Conservation (phyloP, 2,888 invertebrate species). For the Ariolimax columbianus region DNA sequence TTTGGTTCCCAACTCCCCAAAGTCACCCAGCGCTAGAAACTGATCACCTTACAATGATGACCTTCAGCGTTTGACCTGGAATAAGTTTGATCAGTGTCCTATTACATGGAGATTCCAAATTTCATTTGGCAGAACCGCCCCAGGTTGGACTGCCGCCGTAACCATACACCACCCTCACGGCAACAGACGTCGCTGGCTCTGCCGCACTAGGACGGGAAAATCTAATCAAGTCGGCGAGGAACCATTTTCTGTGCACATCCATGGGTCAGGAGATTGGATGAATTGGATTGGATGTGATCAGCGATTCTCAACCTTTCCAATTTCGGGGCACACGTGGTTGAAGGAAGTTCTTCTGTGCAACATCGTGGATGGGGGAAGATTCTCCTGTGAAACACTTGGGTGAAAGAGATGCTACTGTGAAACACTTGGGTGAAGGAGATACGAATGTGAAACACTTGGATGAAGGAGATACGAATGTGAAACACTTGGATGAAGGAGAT, state of each 20-base stretch:
- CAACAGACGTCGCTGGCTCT: conserved; percentile 27
- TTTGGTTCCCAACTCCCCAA: not conserved
- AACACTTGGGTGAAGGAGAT: too few species aligned
- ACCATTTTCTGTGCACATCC: conserved; percentile 10
- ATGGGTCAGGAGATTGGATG: not conserved
- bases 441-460: too few species aligned
- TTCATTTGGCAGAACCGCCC: conserved; percentile 35
- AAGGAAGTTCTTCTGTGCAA: too few species aligned
- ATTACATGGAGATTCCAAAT: conserved; percentile 29
- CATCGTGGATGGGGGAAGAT: too few species aligned
- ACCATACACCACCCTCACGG: conserved; percentile 23
- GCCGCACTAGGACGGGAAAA: not conserved
- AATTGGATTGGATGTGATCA: not conserved
- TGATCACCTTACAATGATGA: conserved; percentile 23
- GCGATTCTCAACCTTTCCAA: too few species aligned
- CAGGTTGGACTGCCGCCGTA: conserved; percentile 1
- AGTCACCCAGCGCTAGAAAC: conserved; percentile 14
- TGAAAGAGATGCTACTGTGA: too few species aligned
- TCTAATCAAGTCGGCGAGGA: conserved; percentile 10
- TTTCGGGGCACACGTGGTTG: too few species aligned
- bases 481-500: too few species aligned
- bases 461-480: too few species aligned
- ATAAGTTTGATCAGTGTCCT: conserved; percentile 35
- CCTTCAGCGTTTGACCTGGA: conserved; percentile 31
- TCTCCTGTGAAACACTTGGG: too few species aligned